Base-by-base conservation (phyloP, 2,888 invertebrate genomes). In the Boloria euphrosyne region DNA sequence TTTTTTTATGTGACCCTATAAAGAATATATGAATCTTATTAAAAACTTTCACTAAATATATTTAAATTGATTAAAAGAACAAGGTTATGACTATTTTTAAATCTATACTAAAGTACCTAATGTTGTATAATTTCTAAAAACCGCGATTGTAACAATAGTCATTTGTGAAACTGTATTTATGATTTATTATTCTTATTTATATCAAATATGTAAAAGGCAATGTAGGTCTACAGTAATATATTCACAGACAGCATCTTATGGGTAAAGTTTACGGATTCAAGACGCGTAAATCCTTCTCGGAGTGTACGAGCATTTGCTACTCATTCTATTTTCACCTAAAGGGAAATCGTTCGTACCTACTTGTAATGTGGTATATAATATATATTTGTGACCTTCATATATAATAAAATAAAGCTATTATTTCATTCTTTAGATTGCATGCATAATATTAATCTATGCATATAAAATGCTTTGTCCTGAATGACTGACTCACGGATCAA, bases 201-300 rank as follows among this genome's bases (percentile, higher is more conserved):
- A 18, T 13, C 13, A 10, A 49, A 49, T 49, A 17, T 17, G 16
- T 13, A 17, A 49, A 16, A 17, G 2, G 13, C 18, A 17, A 4
- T 49, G 10, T 7, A 49, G 17, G 49, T 2, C 49, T 17, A 49
- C 17, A 49, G 16, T 14, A 49, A 49, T 49, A 49, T 49, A 49
- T 7, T 49, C 49, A 17, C 49, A 49, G 49, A 49, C 49, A 17
- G 17, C 17, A 49, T 18, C 0, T 49, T 17, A 17, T 17, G 17
- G 13, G 16, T 18, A 49, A 49, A 49, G 49, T 49, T 49, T 49
- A 49, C 18, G 16, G 49, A 49, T 18, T 49, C 49, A 49, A 49
- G 49, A 18, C 49, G 49, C 49, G 49, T 49, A 49, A 49, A 18
- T 49, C 17, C 49, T 18, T 17, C 17, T 49, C 49, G 49, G 17